A percentile compares a stretch with the other conserved stretches of the same genome.
These are phyloP conservation scores for Magallana angulata DNA, from an alignment of 1,140 invertebrate genomes.

Conservation along the genomic window DNA sequence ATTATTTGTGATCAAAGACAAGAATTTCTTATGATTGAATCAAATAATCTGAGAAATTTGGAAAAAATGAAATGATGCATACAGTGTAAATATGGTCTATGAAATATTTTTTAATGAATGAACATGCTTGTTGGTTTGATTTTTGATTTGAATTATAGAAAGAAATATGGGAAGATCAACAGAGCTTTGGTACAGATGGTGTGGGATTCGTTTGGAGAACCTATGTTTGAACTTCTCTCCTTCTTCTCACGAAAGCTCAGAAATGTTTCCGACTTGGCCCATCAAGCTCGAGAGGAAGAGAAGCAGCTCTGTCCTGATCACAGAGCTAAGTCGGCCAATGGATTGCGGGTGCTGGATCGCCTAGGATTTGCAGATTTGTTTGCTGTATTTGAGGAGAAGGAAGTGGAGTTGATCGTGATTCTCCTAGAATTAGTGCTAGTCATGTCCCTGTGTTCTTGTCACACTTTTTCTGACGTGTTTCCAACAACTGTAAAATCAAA, in stretches of 20 bases:
- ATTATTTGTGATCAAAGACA: too few relatives aligned
- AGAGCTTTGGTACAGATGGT: slow-evolving; percentile 56
- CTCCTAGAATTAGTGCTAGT: slow-evolving; percentile 59
- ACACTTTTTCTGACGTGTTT: slow-evolving; percentile 48
- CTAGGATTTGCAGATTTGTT: slow-evolving; percentile 48
- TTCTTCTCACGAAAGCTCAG: slow-evolving; percentile 57
- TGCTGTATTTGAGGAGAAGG: slow-evolving; percentile 45
- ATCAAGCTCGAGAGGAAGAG: background rate
- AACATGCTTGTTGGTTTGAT: background rate
- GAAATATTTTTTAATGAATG: too few relatives aligned
- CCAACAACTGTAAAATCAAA: slow-evolving; percentile 37
- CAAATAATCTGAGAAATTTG: too few relatives aligned
- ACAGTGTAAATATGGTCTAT: too few relatives aligned
- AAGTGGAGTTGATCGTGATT: slow-evolving; percentile 55
- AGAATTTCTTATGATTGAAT: too few relatives aligned
- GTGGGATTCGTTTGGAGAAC: slow-evolving; percentile 58
- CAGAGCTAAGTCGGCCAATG: background rate
- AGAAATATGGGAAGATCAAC: slow-evolving; percentile 58
- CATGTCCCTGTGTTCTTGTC: slow-evolving; percentile 61
- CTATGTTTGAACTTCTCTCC: slow-evolving; percentile 47
- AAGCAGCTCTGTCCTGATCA: background rate
- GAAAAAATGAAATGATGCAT: too few relatives aligned
- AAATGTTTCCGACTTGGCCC: slow-evolving; percentile 18
- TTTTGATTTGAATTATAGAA: slow-evolving; percentile 19
- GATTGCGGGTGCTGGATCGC: slow-evolving; percentile 32